Evolutionary conservation across 2,888 invertebrate genomes (phyloP).

Genomic region (Argyresthia albistria): DNA sequence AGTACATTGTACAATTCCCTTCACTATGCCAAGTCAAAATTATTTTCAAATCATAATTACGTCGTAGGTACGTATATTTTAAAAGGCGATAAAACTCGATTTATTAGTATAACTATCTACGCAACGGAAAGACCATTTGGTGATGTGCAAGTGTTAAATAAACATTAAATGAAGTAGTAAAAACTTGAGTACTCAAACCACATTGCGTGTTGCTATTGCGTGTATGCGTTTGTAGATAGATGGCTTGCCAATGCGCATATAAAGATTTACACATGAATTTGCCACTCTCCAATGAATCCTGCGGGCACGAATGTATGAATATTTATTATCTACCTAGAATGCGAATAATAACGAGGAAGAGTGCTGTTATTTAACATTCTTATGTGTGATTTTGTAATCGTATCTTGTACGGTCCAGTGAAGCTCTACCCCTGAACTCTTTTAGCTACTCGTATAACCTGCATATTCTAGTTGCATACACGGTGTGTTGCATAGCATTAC

Average conservation of each 20-base stretch:
- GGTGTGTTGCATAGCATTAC: too few relatives aligned
- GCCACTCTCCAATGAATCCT: background rate
- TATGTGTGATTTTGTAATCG: background rate
- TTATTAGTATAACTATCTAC: too few relatives aligned
- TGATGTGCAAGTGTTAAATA: background rate
- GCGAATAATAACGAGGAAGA: conserved; percentile 2
- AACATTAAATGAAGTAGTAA: background rate
- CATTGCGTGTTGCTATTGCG: background rate
- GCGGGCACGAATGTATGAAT: background rate
- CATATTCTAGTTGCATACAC: too few relatives aligned
- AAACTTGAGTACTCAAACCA: background rate
- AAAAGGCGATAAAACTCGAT: too few relatives aligned
- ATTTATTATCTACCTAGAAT: background rate
- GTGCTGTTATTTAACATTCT: background rate
- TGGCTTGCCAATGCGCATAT: background rate
- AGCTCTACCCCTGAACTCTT: too few relatives aligned
- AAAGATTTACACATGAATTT: background rate
- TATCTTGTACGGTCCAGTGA: background rate
- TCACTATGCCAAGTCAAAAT: too few relatives aligned
- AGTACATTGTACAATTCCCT: too few relatives aligned
- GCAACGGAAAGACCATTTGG: background rate
- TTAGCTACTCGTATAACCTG: too few relatives aligned
- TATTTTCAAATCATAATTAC: too few relatives aligned
- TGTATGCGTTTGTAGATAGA: background rate
- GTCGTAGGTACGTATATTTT: too few relatives aligned